Evolutionary conservation across 2,113 vertebrate species (phyloP).

Genomic region (Aix galericulata): DNA sequence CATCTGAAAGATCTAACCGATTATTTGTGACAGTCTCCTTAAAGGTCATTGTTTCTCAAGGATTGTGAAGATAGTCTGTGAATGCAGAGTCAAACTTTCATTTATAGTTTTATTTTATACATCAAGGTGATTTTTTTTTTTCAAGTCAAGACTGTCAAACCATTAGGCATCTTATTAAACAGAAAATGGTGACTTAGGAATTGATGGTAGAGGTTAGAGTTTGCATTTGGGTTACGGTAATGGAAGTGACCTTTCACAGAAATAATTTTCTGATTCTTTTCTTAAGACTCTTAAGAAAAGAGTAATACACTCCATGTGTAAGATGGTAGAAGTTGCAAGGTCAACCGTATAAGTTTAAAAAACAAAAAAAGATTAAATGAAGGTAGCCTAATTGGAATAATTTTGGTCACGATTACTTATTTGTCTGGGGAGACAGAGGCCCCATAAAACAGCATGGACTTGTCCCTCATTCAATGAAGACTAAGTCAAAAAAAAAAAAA

Average conservation of each 20-base stretch:
- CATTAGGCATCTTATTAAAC: background rate
- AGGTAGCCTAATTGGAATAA: background rate
- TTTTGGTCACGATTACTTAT: background rate
- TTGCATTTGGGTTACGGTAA: background rate
- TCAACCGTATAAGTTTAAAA: background rate
- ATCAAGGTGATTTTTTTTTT: background rate
- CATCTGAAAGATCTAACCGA: background rate
- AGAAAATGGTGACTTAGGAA: background rate
- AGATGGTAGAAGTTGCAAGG: background rate
- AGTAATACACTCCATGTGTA: background rate
- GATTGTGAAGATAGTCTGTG: background rate
- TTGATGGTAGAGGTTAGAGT: background rate
- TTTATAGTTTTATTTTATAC: background rate
- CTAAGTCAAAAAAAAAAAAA: background rate
- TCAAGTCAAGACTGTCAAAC: background rate
- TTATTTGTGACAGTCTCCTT: background rate
- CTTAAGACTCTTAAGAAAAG: background rate
- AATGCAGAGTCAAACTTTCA: background rate
- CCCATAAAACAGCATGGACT: background rate
- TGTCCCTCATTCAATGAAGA: background rate
- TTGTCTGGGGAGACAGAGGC: background rate
- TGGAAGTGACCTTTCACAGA: background rate
- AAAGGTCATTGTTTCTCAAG: background rate
- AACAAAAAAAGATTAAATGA: background rate
- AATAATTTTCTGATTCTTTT: background rate